These are phyloP conservation scores for Ctenochaetus hawaiiensis DNA, from an alignment of 2,797 vertebrate genomes.

Conservation along the genomic window DNA sequence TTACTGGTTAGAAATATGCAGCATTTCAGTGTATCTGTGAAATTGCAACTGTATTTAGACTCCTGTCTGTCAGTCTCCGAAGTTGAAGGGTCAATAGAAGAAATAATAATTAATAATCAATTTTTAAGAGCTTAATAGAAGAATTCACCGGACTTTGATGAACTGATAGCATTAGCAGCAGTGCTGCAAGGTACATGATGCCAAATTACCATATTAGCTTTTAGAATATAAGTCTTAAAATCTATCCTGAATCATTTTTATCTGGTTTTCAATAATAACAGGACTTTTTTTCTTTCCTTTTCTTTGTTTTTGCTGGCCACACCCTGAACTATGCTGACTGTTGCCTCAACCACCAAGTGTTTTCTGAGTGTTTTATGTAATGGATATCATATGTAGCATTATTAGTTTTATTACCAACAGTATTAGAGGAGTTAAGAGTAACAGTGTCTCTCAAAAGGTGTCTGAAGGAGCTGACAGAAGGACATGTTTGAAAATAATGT, in stretches of 20 bases:
- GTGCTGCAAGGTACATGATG: neutral
- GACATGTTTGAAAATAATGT: neutral
- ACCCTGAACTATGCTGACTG: too few species aligned
- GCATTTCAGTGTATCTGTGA: neutral
- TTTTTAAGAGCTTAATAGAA: neutral
- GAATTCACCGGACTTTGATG: neutral
- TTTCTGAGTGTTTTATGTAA: neutral
- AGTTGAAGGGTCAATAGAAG: too few species aligned
- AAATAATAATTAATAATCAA: too few species aligned
- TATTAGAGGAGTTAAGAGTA: neutral
- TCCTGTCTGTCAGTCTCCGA: neutral
- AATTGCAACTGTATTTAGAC: neutral
- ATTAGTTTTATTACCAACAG: neutral
- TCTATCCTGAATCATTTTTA: neutral
- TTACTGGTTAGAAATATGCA: neutral
- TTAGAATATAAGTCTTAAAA: neutral
- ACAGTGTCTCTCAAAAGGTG: neutral
- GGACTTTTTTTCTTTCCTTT: too few species aligned
- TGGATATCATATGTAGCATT: neutral
- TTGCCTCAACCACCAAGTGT: too few species aligned
- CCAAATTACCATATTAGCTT: too few species aligned
- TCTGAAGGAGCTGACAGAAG: neutral
- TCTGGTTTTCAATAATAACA: neutral
- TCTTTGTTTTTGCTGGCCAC: too few species aligned
- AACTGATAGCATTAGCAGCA: neutral